Conservation (phyloP, 1,140 invertebrate species). For the Drosophila auraria region DNA sequence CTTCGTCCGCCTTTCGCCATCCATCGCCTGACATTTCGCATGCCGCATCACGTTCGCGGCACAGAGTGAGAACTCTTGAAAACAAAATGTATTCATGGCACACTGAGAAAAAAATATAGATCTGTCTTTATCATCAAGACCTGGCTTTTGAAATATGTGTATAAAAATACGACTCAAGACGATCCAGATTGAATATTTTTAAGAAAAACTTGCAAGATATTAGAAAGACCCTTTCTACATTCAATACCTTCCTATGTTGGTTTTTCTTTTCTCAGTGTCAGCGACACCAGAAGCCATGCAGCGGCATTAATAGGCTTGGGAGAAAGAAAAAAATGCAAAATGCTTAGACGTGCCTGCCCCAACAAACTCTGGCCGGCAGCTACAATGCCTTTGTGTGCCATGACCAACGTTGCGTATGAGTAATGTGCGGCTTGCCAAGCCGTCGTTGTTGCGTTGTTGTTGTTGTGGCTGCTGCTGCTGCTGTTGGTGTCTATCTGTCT, state of each 20-base stretch:
- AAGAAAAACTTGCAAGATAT: background rate
- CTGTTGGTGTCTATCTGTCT: constrained; percentile 20
- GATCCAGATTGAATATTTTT: background rate
- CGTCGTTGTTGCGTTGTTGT: constrained; percentile 13
- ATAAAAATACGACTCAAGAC: too few relatives aligned
- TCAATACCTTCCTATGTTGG: background rate
- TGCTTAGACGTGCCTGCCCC: constrained; percentile 63
- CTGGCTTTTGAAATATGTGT: background rate
- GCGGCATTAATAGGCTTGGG: constrained; percentile 65
- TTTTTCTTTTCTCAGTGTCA: constrained; percentile 1
- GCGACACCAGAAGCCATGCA: constrained; percentile 61
- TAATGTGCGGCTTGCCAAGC: constrained; percentile 73
- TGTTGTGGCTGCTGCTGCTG: background rate
- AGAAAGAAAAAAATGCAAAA: constrained; percentile 60
- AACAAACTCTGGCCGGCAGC: constrained; percentile 25
- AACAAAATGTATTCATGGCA: constrained; percentile 30
- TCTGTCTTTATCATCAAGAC: background rate
- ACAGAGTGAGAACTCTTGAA: constrained; percentile 24
- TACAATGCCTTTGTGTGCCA: constrained; percentile 44
- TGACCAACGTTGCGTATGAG: constrained; percentile 68
- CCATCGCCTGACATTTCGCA: constrained; percentile 21
- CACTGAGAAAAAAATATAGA: constrained; percentile 1
- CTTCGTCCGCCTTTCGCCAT: constrained; percentile 6
- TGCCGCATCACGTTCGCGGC: constrained; percentile 50
- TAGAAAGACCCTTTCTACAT: background rate